phyloP scores from a whole-genome alignment of 1,140 invertebrate species.

The Ruditapes philippinarum region DNA sequence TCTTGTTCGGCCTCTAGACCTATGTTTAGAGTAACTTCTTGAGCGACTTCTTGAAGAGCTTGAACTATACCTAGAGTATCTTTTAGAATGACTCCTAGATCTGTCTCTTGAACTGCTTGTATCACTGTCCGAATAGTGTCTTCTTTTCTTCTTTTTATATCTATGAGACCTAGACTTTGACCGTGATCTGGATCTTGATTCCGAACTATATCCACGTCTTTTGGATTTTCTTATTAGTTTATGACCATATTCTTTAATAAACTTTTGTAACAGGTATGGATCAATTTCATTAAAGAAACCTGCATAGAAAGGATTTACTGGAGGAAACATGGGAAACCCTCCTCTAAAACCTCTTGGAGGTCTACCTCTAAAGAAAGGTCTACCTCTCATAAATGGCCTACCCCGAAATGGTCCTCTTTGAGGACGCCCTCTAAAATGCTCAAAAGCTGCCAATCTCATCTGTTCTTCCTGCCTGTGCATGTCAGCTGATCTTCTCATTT shows the following conservation, averaged over 20 bases:
- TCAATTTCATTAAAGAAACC: conserved; percentile 40
- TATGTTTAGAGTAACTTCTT: not conserved
- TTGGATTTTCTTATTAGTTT: not conserved
- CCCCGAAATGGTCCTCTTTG: conserved; percentile 26
- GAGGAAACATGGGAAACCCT: conserved; percentile 29
- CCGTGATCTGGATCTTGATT: conserved; percentile 25
- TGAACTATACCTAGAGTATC: conserved; percentile 30
- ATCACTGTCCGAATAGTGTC: conserved; percentile 30
- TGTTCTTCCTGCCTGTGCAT: not conserved
- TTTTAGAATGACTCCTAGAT: conserved; percentile 24
- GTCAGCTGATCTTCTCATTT: not conserved
- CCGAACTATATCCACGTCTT: not conserved
- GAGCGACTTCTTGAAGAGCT: conserved; percentile 31
- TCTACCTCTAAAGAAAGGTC: conserved; percentile 18
- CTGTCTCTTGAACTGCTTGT: conserved; percentile 40
- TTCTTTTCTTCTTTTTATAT: conserved; percentile 30
- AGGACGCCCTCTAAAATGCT: conserved; percentile 5
- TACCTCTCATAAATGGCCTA: conserved; percentile 18
- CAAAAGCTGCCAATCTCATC: conserved; percentile 4
- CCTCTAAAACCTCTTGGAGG: conserved; percentile 46
- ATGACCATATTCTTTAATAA: conserved; percentile 44
- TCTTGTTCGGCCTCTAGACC: conserved; percentile 2
- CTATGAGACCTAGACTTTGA: conserved; percentile 13
- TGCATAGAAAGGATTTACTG: conserved; percentile 52
- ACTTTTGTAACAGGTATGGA: conserved; percentile 24